A percentile compares a stretch with the other conserved stretches of the same genome.
Evolutionary conservation across 2,113 vertebrate species (phyloP).

Genomic region (Corvus hawaiiensis): DNA sequence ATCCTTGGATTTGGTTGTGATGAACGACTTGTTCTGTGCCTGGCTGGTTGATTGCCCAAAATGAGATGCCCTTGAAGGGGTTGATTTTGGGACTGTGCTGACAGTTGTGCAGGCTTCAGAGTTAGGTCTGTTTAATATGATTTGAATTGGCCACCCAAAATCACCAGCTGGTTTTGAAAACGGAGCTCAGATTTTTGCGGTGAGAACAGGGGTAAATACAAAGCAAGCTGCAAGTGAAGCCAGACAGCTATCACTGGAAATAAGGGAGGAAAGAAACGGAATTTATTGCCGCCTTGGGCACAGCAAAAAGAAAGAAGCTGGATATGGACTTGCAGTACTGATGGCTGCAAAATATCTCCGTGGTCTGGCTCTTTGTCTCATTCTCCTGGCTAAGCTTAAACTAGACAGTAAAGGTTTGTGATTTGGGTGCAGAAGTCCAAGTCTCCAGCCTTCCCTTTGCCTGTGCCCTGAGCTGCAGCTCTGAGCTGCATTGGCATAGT

Average conservation of each 20-base stretch:
- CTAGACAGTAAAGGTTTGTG: neutral
- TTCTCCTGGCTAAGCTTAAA: neutral
- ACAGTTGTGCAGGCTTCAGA: neutral
- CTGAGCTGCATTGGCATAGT: neutral
- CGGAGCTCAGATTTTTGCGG: neutral
- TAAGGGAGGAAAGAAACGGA: neutral
- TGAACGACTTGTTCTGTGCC: neutral
- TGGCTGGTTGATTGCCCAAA: neutral
- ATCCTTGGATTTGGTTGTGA: neutral
- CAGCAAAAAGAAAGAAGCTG: neutral
- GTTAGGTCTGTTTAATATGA: neutral
- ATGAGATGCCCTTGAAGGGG: neutral
- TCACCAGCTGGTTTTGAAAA: neutral
- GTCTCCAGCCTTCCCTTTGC: neutral
- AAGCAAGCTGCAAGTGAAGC: neutral
- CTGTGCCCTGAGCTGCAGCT: accelerated
- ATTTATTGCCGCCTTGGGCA: neutral
- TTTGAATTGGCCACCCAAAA: constrained; percentile 26
- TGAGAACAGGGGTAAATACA: neutral
- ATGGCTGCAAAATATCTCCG: neutral
- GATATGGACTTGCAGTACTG: neutral
- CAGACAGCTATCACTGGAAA: neutral
- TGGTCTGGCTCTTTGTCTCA: neutral
- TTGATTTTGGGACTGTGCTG: neutral
- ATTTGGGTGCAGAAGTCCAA: neutral